Conservation (phyloP, 2,113 vertebrate genomes). For the Myocastor coypus region DNA sequence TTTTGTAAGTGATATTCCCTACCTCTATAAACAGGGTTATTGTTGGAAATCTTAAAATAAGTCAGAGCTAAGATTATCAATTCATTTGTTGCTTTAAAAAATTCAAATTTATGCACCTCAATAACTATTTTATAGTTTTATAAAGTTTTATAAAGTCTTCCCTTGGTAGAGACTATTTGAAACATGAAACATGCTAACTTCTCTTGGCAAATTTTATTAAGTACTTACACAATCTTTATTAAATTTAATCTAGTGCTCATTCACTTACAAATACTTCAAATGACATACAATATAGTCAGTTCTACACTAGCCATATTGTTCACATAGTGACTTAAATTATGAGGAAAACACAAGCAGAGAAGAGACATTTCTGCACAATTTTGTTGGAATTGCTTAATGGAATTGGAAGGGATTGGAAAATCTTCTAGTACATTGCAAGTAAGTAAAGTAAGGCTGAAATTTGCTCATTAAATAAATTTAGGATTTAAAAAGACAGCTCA, state of each 20-base stretch:
- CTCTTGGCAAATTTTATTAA: not conserved
- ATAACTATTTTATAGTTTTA: conserved; percentile 57
- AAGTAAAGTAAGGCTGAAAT: not conserved
- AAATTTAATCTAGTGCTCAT: not conserved
- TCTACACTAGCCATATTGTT: not conserved
- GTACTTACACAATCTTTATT: not conserved
- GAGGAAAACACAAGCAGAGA: conserved; percentile 10
- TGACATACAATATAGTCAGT: not conserved
- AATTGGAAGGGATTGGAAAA: conserved; percentile 10
- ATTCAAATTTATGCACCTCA: not conserved
- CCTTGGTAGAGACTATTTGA: not conserved
- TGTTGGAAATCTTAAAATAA: not conserved
- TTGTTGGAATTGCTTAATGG: not conserved
- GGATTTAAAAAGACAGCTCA: not conserved
- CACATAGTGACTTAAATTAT: not conserved
- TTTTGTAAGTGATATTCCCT: conserved; percentile 10
- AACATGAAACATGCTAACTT: conserved; percentile 40
- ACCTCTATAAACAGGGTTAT: not conserved
- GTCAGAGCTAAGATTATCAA: conserved; percentile 1
- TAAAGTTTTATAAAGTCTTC: conserved; percentile 15
- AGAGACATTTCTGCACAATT: not conserved
- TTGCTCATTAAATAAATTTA: conserved; percentile 18
- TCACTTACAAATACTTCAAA: not conserved
- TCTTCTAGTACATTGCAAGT: not conserved
- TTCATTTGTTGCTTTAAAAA: conserved; percentile 44